Base-by-base conservation (phyloP, 2,797 vertebrate species). In the Melanotaenia trifasciata region DNA sequence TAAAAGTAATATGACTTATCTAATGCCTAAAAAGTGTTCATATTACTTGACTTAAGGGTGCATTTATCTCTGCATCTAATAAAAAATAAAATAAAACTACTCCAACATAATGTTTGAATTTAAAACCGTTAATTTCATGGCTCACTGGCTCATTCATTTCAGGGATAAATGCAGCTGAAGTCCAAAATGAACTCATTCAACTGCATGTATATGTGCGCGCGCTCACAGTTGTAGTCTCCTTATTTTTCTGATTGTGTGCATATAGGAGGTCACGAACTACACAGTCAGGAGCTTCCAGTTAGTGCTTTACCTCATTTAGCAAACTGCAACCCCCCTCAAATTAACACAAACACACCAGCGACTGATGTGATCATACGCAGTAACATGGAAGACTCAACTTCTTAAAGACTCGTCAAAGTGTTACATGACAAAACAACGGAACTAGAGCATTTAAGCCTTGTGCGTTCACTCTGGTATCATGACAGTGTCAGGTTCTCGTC, bases 241-340 rank as follows among this genome's bases (percentile, higher is more conserved):
- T 47, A 47, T 6, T 45, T 45, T 5, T 20, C 16, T 45, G 43
- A 20, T 20, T 28, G 53, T 16, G 26, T 30, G 53, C 24, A 26
- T 53, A 13, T 30, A 83, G 85, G 70, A 70, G 73, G 82, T 84
- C 83, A 88, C 79, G 80, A 71, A 67, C 71, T 62, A 58, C 66
- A 60, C 11, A 26, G 72, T 90, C 84, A 88, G 81, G 70, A 87
- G 84, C 64, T 87, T 80, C 67, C 18, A 51, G 75, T 86, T 85
- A 85, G 45, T 57, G 20, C 2, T 35, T 0, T 56, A 60, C 38
- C 38, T 56, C 64, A 70, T 18, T 16, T 0, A 58, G 12, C 30
- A 65, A 35, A 45, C n/a, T 32, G 5, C 59, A 59, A 16, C 2
- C 59, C 5, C 24, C 14, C 35, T 45, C 0, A 8, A 38, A 18